Conservation (phyloP, 2,888 invertebrate genomes). For the Hyposoter dolosus region DNA sequence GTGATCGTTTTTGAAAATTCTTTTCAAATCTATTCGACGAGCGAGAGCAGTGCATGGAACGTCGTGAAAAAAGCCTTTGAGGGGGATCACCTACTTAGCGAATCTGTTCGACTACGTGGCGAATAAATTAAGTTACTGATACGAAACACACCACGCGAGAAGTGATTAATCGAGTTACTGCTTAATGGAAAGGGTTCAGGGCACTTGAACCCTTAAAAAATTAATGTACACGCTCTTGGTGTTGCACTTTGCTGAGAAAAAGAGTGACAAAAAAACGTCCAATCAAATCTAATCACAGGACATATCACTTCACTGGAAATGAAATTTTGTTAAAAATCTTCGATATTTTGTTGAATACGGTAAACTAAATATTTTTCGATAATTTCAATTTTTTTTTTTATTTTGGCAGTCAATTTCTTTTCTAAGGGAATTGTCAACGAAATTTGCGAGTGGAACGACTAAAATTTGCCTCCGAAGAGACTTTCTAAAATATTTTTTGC, state of each 20-base stretch:
- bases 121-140: neutral
- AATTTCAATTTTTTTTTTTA: too few species aligned
- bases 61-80: neutral
- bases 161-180: conserved; percentile 58
- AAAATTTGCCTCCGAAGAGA: too few species aligned
- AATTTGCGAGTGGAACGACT: too few species aligned
- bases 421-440: too few species aligned
- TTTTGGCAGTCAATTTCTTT: too few species aligned
- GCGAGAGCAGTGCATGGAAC: neutral
- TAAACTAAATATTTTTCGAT: too few species aligned
- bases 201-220: conserved; percentile 19
- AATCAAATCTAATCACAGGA: conserved; percentile 25
- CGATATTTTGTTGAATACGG: too few species aligned
- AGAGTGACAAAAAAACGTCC: neutral
- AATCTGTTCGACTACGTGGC: neutral
- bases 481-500: too few species aligned
- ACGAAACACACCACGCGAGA: neutral
- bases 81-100: too few species aligned
- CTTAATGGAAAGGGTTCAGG: conserved; percentile 43
- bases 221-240: neutral
- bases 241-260: neutral
- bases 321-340: too few species aligned
- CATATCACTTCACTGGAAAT: too few species aligned
- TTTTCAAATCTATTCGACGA: neutral
- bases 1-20: neutral